A percentile compares a stretch with the other conserved stretches of the same genome.
These are phyloP conservation scores for Urocitellus parryii DNA, from an alignment of 2,113 vertebrate genomes.

Conservation along the genomic window DNA sequence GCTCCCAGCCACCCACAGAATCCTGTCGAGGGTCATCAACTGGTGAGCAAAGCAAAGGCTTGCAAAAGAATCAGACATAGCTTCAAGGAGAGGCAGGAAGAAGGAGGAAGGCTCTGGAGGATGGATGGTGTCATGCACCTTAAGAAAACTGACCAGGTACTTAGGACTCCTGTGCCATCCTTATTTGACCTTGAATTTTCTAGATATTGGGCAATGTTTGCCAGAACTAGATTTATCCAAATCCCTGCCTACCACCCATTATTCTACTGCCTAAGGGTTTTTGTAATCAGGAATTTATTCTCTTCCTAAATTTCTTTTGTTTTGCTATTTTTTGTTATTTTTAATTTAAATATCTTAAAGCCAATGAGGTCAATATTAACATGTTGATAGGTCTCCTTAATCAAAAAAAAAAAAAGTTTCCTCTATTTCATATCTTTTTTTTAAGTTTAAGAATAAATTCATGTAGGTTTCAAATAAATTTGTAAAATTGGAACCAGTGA, in stretches of 20 bases:
- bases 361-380: not conserved
- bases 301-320: not conserved
- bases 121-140: constrained; percentile 57
- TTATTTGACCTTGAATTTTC: constrained; percentile 61
- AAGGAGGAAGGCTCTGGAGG: constrained; percentile 77
- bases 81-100: constrained; percentile 68
- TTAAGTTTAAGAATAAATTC: not conserved
- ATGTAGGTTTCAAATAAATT: not conserved
- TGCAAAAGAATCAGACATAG: constrained; percentile 83
- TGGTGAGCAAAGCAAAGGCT: constrained; percentile 83
- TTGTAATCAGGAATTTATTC: constrained; percentile 38
- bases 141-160: constrained; percentile 75
- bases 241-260: constrained; percentile 60
- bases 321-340: not conserved
- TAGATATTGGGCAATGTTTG: not conserved
- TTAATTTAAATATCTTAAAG: not conserved
- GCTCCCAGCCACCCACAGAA: constrained; percentile 84
- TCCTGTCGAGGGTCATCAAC: constrained; percentile 82
- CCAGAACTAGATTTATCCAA: constrained; percentile 56
- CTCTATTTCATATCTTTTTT: not conserved
- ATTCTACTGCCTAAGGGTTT: not conserved
- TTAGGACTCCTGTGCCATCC: constrained; percentile 50
- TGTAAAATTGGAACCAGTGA: constrained; percentile 7
- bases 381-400: not conserved
- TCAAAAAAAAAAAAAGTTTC: not conserved